Percentiles rank a stretch among this genome's conserved stretches.
phyloP scores from a whole-genome alignment of 92 coral and sea anemone species.

The Actinostola sp. region DNA sequence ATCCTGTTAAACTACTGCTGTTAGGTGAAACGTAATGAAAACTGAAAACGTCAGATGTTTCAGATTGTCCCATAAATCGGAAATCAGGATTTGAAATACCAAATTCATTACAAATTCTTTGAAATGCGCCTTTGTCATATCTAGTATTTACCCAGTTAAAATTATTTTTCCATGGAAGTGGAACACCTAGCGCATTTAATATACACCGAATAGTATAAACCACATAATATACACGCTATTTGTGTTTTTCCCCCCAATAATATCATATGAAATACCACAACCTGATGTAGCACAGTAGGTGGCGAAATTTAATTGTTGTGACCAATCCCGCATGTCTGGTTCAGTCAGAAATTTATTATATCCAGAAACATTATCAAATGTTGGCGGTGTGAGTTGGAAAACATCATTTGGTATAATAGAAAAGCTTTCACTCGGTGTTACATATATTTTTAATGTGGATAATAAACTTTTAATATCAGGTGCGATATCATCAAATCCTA shows the following conservation, averaged over 20 bases:
- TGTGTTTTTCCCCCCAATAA: not conserved
- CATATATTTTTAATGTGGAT: no score
- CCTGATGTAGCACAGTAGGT: constrained; percentile 30
- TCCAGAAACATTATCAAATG: not conserved
- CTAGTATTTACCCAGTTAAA: not conserved
- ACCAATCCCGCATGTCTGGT: constrained; percentile 10
- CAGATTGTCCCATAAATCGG: no score
- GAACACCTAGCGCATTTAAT: constrained; percentile 1
- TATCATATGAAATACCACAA: constrained; percentile 24
- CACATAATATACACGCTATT: not conserved
- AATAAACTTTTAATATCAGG: no score
- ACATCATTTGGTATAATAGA: no score
- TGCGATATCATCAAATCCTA: no score
- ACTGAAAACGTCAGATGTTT: no score
- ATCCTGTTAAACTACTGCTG: no score
- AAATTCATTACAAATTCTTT: no score
- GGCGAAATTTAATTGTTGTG: constrained; percentile 12
- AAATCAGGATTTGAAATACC: no score
- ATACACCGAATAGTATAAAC: constrained; percentile 12
- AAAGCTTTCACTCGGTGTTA: no score
- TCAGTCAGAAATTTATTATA: not conserved
- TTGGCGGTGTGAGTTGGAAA: constrained; percentile 10
- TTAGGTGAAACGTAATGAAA: no score
- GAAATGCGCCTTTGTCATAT: no score
- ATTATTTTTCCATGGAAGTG: not conserved